Evolutionary conservation across 2,113 vertebrate genomes (phyloP), one percentile per base, ranked within the genome.

Genomic region (Erpornis zantholeuca): DNA sequence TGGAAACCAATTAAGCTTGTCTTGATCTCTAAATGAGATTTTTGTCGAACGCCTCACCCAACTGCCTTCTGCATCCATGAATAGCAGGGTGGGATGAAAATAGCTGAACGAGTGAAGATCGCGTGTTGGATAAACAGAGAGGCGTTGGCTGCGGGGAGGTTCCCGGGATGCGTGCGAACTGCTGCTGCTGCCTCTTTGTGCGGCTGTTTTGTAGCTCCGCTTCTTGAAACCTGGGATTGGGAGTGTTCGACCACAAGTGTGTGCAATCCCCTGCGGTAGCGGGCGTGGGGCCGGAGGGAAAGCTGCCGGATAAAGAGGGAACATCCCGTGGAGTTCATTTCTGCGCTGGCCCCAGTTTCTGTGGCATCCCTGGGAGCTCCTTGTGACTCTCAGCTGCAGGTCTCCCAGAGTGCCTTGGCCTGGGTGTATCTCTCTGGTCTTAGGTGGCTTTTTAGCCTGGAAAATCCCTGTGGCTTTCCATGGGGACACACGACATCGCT

Each of bases 1-100:
- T 96, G 7, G 78, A 97, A 96, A 95, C 96, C 96, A 95, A 95
- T 97, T 97, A 97, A 97, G 94, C 94, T 94, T 97, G 96, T 91
- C 97, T 92, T 97, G 97, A 97, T 97, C 96, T 79, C 93, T 96
- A 97, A 97, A 97, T 96, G 92, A 96, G 97, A 97, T 97, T 95
- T 97, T 88, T 83, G 91, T 64, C 54, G 0, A 60, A 42, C 1
- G 71, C 88, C 81, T 95, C 90, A 27, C 77, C 84, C 92, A 91
- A 11, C 79, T 27, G 68, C 85, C 86, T 88, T 44, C 53, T 86
- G 73, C 84, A 76, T 88, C 95, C 94, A 65, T 88, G 95, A 96
- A 91, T 91, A 95, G 90, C 19, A 7, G 82, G 84, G 92, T 72
- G 89, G 90, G 95, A 95, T 97, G 97, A 60, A 91, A 92, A 92